These are phyloP conservation scores for Drosophila buzzatii DNA, from an alignment of 2,888 invertebrate species.

Conservation along the genomic window DNA sequence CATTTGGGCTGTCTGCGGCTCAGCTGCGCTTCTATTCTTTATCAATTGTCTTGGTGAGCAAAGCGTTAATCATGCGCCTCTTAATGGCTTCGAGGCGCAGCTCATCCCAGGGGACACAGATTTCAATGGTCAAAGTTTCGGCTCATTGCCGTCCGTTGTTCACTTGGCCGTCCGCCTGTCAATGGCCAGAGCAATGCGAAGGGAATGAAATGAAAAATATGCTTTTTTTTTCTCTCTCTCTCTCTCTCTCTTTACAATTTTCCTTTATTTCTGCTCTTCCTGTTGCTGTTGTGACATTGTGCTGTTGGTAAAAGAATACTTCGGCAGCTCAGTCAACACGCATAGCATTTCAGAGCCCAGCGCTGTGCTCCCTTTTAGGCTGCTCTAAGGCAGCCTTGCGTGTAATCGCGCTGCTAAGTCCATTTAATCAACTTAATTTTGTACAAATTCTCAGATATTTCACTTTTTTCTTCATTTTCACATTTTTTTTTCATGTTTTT, in stretches of 20 bases:
- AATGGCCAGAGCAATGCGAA: conserved; percentile 49
- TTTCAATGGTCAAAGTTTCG: conserved; percentile 73
- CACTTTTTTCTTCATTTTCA: conserved; percentile 26
- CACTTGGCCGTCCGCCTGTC: conserved; percentile 38
- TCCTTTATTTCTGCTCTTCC: not conserved
- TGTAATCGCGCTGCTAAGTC: conserved; percentile 77
- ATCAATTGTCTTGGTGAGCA: conserved; percentile 75
- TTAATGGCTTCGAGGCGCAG: conserved; percentile 64
- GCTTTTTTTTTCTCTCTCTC: conserved; percentile 16
- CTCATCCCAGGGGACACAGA: conserved; percentile 64
- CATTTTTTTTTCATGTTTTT: not conserved
- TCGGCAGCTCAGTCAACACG: conserved; percentile 41
- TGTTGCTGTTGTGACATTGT: conserved; percentile 7
- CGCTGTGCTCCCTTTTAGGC: not conserved
- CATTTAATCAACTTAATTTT: conserved; percentile 79
- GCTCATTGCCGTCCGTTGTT: conserved; percentile 27
- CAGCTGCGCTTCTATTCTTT: conserved; percentile 48
- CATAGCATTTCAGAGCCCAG: conserved; percentile 31
- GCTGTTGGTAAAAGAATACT: conserved; percentile 34
- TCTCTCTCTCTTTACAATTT: not conserved
- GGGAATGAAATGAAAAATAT: conserved; percentile 70
- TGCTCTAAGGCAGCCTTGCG: conserved; percentile 59
- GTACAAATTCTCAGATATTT: conserved; percentile 76
- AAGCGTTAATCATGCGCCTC: conserved; percentile 79
- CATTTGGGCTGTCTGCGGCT: conserved; percentile 16